Base-by-base conservation (phyloP, 2,797 vertebrate genomes). In the Anguilla marmorata region DNA sequence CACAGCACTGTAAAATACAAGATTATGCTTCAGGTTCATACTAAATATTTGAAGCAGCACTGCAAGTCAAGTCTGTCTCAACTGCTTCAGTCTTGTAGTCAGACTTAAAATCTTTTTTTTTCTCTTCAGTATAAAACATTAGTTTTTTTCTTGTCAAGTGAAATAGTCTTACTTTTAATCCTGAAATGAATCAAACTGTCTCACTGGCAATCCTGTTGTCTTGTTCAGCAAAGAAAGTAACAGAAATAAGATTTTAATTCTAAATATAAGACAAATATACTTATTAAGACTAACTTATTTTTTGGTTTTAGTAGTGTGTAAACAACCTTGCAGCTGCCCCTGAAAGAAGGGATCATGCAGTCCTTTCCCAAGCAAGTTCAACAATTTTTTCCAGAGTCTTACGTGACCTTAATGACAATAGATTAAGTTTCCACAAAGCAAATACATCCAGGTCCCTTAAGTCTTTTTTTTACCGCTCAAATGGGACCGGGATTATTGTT, bases 381-480 rank as follows among this genome's bases (percentile, higher is more conserved):
- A 58, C 50, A n/a, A 16, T 6, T 21, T 56, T 33, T 84, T 58
- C n/a, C 50, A 24, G 52, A 50, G n/a, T 41, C 33, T 79, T 63
- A 87, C 24, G 54, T 89, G 60, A 30, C 83, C 85, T 27, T 82
- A 85, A 86, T 91, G 80, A 79, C 86, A 87, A 27, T 87, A 83
- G 79, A 84, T 86, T 76, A 86, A 79, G 84, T 90, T 88, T 90
- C 88, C 86, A 90, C 33, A 80, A 79, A 52, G 60, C 86, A 89
- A 88, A 87, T 45, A 88, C 84, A 86, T 86, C 27, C 74, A 88
- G 56, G 76, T 12, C 41, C 56, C 50, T 76, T 30, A 66, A 52
- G 58, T 69, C 63, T 76, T 24, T 80, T 80, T 88, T 91, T 90
- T 58, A 90, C 86, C 48, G 27, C 84, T 87, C 89, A 85, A 88